These are phyloP conservation scores for Enteromius fasciolatus DNA, from an alignment of 2,797 vertebrate species.

Conservation along the genomic window DNA sequence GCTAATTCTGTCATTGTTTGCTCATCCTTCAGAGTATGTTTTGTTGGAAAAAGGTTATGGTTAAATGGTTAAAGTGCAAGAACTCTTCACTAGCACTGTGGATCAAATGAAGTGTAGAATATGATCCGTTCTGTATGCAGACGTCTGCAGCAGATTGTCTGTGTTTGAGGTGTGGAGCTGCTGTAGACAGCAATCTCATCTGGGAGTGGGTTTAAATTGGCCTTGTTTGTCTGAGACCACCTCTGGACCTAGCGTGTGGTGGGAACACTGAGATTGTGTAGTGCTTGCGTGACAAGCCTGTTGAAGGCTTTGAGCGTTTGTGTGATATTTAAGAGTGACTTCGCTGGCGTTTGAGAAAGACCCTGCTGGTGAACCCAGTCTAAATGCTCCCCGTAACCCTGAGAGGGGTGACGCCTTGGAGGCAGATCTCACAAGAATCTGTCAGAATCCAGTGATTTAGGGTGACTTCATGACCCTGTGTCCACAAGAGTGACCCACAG, in stretches of 20 bases:
- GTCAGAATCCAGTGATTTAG: slow-evolving; percentile 44
- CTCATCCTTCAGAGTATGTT: background rate
- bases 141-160: background rate
- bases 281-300: slow-evolving; percentile 22
- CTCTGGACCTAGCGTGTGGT: background rate
- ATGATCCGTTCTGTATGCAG: background rate
- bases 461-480: slow-evolving; percentile 41
- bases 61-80: background rate
- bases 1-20: background rate
- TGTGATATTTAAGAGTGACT: slow-evolving; percentile 38
- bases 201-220: slow-evolving; percentile 10
- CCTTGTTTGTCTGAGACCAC: background rate
- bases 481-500: slow-evolving; percentile 40
- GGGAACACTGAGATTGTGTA: slow-evolving; percentile 5
- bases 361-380: slow-evolving; percentile 6
- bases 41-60: background rate
- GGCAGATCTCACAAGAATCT: slow-evolving; percentile 35
- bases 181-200: background rate
- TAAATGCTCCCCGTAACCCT: slow-evolving; percentile 1
- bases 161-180: background rate
- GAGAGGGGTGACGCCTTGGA: slow-evolving; percentile 11
- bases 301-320: slow-evolving; percentile 24
- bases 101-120: background rate
- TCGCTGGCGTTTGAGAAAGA: slow-evolving; percentile 2
- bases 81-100: background rate